phyloP scores from a whole-genome alignment of 2,113 vertebrate genomes.

The Delphinus delphis region DNA sequence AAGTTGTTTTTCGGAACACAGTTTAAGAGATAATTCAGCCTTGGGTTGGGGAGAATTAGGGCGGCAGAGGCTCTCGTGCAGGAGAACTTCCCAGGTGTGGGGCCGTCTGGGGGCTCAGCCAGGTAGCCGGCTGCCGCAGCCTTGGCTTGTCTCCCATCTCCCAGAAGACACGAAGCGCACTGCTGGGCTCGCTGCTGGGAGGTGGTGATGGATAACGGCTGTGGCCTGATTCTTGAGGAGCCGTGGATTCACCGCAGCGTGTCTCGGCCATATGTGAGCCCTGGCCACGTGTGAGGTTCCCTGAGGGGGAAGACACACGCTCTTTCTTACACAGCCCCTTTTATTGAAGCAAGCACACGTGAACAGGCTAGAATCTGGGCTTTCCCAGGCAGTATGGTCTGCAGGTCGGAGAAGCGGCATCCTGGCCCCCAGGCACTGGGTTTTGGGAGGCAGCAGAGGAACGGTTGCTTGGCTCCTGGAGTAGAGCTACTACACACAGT shows the following conservation, averaged over 20 bases:
- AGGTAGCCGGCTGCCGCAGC: conserved; percentile 7
- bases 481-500: not conserved
- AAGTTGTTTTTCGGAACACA: not conserved
- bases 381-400: not conserved
- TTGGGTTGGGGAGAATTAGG: not conserved
- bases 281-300: not conserved
- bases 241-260: not conserved
- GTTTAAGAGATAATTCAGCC: not conserved
- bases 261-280: not conserved
- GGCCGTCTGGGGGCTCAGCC: not conserved
- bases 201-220: not conserved
- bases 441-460: not conserved
- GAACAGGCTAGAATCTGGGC: not conserved
- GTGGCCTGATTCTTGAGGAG: conserved; percentile 22
- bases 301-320: not conserved
- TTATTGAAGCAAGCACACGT: not conserved
- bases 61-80: not conserved
- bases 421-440: not conserved
- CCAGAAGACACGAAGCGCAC: not conserved
- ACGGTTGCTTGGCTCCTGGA: not conserved
- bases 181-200: conserved; percentile 4
- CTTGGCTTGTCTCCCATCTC: conserved; percentile 11
- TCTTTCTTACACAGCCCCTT: not conserved
- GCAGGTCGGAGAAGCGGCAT: not conserved
- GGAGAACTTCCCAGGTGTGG: conserved; percentile 13